Base-by-base conservation (phyloP, 1,140 invertebrate species). In the Hermatobates lingyangjiaoensis region DNA sequence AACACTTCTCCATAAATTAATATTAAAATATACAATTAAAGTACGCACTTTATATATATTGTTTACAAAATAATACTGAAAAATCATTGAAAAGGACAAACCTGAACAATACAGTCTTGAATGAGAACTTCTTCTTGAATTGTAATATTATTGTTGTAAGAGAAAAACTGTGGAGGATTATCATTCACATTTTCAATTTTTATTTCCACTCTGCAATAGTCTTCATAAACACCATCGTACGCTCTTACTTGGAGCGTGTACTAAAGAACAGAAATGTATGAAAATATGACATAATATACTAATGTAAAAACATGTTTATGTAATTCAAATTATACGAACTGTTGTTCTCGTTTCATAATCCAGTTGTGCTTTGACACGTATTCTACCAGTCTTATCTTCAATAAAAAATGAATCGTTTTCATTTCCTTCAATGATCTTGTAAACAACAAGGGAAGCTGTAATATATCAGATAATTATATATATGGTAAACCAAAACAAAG, bases 131-230 rank as follows among this genome's bases (percentile, higher is more conserved):
- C 80, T 63, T 87, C 83, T 45, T 74, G 65, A 46, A 83, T 81
- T 2, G 75, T 80, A 12, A 73, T 77, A 48, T 77, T 81, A 46
- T 72, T 76, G 0, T 77, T 65, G 49, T 73, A 75, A 7, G 69
- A 56, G 42, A 77, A 67, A 60, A 91, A 89, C 0, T 79, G 71
- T 0, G 87, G 87, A 0, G 75, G 75, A 64, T 87, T 86, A 60
- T 90, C 86, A 60, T 90, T 89, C 2, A 87, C 75, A 60, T 90
- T 83, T 53, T 76, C 74, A 42, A 91, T 80, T 51, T 79, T 77
- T 24, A 91, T 83, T 24, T 75, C 70, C 0, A 91, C 85, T 48
- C 71, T 75, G 0, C 83, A 77, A 26, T 74, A 75, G 58, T 87
- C 83, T 45, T 81, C 74, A 61, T 74, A 83, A 15, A 78, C 66